phyloP scores from a whole-genome alignment of 2,888 invertebrate species.

The Dorcus hopei region DNA sequence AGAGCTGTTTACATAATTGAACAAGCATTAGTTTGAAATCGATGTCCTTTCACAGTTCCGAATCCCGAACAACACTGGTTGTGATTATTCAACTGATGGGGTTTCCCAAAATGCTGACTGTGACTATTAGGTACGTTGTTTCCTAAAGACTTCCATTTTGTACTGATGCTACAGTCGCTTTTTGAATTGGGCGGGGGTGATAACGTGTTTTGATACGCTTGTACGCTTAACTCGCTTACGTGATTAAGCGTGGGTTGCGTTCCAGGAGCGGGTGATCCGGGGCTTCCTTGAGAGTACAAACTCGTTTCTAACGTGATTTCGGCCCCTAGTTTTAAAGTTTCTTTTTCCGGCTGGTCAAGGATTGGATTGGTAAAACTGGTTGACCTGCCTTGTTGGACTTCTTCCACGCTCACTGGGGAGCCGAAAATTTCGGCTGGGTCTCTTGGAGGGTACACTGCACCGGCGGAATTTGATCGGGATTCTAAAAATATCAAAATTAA shows the following conservation, averaged over 20 bases:
- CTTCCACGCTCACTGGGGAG: slow-evolving; percentile 56
- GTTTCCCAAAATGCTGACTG: slow-evolving; percentile 33
- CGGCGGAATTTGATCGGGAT: slow-evolving; percentile 68
- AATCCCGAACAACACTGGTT: slow-evolving; percentile 55
- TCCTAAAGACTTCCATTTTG: slow-evolving; percentile 23
- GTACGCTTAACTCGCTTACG: neutral
- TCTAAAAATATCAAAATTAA: slow-evolving; percentile 46
- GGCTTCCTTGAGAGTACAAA: slow-evolving; percentile 19
- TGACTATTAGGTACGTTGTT: slow-evolving; percentile 32
- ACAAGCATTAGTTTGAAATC: slow-evolving; percentile 50
- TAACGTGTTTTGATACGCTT: slow-evolving; percentile 1
- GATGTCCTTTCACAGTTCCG: slow-evolving; percentile 43
- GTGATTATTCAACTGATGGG: slow-evolving; percentile 30
- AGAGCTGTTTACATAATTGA: slow-evolving; percentile 36
- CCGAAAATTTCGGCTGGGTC: slow-evolving; percentile 58
- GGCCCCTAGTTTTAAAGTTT: neutral
- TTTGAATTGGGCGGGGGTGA: slow-evolving; percentile 30
- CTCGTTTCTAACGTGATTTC: slow-evolving; percentile 20
- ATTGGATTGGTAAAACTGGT: neutral
- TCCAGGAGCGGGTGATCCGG: slow-evolving; percentile 8
- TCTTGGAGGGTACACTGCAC: slow-evolving; percentile 53
- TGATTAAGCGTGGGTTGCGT: neutral
- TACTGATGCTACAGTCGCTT: slow-evolving; percentile 39
- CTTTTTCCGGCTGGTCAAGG: neutral
- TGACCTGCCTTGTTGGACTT: slow-evolving; percentile 26